Evolutionary conservation across 2,797 vertebrate genomes (phyloP).

Genomic region (Megalops cyprinoides): DNA sequence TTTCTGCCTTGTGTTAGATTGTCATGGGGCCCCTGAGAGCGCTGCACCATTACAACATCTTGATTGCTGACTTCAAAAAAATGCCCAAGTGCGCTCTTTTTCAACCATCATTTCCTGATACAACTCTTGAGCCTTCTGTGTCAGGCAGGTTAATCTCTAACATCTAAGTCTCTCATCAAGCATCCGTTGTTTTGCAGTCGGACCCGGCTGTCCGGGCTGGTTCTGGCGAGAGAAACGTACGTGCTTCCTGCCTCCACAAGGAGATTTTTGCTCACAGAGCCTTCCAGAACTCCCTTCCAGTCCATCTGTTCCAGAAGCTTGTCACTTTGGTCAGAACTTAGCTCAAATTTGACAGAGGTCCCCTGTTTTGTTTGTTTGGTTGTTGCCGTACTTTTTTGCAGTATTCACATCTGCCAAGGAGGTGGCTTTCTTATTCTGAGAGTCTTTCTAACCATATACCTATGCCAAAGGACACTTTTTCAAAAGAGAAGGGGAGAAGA

Average conservation of each 20-base stretch:
- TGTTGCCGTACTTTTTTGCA: no score
- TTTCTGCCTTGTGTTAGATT: no score
- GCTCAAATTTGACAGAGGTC: neutral
- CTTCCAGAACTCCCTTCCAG: neutral
- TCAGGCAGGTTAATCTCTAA: slow-evolving; percentile 18
- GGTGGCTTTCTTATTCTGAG: neutral
- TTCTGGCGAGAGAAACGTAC: neutral
- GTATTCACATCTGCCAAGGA: neutral
- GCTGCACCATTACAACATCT: slow-evolving; percentile 26
- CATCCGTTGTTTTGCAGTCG: neutral
- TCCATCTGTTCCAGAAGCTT: neutral
- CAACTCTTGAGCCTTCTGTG: neutral
- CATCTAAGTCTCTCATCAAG: slow-evolving; percentile 12
- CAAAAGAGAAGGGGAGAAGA: neutral
- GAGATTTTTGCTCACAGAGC: no score
- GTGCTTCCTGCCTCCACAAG: neutral
- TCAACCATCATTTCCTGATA: slow-evolving; percentile 17
- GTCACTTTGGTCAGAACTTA: neutral
- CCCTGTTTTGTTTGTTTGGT: no score
- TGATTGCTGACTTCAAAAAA: neutral
- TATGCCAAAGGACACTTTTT: no score
- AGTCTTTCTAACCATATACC: no score
- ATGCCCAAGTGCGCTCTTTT: slow-evolving; percentile 16
- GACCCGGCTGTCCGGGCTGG: neutral
- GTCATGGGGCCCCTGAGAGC: no score